phyloP scores from a whole-genome alignment of 92 coral and sea anemone genomes.

The Epizoanthus fatuus region DNA sequence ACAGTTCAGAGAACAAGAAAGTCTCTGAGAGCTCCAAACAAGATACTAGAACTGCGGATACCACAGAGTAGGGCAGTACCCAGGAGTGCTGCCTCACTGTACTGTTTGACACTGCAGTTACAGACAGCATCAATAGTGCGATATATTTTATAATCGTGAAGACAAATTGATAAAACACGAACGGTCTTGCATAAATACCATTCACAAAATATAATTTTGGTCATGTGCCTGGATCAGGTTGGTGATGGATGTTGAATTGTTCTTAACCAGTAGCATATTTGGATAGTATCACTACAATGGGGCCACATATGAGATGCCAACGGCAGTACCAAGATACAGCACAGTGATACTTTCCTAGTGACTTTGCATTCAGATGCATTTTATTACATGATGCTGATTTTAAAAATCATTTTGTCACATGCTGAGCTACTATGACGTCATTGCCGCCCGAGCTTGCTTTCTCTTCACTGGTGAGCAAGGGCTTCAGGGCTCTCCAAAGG shows the following conservation, averaged over 20 bases:
- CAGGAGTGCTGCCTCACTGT: neutral
- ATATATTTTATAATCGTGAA: constrained; percentile 1
- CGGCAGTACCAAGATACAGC: neutral
- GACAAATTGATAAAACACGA: neutral
- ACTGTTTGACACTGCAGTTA: constrained; percentile 1
- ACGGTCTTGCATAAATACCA: neutral
- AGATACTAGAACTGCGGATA: constrained; percentile 7
- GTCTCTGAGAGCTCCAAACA: neutral
- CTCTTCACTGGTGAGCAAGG: neutral
- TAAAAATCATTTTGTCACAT: neutral
- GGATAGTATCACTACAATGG: neutral
- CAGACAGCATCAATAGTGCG: neutral
- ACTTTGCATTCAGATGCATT: no score
- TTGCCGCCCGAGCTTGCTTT: neutral
- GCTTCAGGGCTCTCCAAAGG: neutral
- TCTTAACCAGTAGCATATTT: neutral
- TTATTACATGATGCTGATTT: neutral
- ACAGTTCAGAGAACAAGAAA: constrained; percentile 19
- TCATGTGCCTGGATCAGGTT: constrained; percentile 4
- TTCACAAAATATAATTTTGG: constrained; percentile 4
- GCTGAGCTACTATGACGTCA: neutral
- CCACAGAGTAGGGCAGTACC: neutral
- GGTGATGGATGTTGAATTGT: neutral
- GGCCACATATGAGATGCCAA: neutral
- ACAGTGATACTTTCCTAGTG: neutral